Evolutionary conservation across 64 coral and sea anemone genomes (phyloP).

Genomic region (Cladopsammia gracilis): DNA sequence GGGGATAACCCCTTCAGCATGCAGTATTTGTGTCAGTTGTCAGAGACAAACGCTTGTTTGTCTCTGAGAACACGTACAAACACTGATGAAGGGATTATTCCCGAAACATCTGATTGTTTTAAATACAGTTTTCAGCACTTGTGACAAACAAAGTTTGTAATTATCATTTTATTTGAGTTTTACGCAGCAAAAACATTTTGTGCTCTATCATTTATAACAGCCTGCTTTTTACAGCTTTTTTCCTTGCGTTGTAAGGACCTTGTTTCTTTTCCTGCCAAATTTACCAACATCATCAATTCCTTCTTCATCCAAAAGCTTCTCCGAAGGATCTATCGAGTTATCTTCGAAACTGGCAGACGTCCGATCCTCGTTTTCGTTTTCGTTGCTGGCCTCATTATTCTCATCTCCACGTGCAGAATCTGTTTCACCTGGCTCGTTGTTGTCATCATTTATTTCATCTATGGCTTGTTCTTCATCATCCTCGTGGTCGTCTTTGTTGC

Average conservation of each 20-base stretch:
- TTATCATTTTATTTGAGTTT: too few relatives aligned
- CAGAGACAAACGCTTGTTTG: too few relatives aligned
- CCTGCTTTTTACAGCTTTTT: too few relatives aligned
- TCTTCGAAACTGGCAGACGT: neutral
- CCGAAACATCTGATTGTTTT: too few relatives aligned
- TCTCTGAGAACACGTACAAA: too few relatives aligned
- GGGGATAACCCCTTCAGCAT: too few relatives aligned
- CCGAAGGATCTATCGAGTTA: neutral
- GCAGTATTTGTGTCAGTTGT: too few relatives aligned
- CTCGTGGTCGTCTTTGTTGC: neutral
- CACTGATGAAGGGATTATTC: too few relatives aligned
- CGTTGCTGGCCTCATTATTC: neutral
- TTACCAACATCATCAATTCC: slow-evolving; percentile 52
- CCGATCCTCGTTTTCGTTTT: neutral
- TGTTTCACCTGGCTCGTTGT: neutral
- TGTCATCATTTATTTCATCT: neutral
- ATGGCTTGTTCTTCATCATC: neutral
- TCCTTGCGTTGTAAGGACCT: neutral
- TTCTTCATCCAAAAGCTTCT: slow-evolving; percentile 15
- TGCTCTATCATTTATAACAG: too few relatives aligned
- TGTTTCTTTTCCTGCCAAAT: slow-evolving; percentile 31
- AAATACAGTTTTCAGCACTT: too few relatives aligned
- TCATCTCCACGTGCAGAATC: neutral
- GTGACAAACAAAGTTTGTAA: too few relatives aligned
- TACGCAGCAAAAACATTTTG: too few relatives aligned